These are phyloP conservation scores for Sardinella longiceps DNA, from an alignment of 2,797 vertebrate genomes.

Conservation along the genomic window DNA sequence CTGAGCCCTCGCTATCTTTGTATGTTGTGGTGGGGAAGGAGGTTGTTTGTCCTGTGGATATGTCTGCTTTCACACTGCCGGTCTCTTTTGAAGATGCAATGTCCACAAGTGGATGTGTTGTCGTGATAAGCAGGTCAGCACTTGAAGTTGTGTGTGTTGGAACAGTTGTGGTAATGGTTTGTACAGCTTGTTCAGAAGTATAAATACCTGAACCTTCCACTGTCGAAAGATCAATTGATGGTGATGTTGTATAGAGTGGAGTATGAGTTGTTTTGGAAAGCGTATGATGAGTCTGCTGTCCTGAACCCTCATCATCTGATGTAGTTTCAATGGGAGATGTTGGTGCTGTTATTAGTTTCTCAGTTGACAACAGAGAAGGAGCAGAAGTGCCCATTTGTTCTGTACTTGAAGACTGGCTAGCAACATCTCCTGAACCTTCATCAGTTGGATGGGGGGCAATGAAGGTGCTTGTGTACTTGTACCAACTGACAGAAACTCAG, in stretches of 20 bases:
- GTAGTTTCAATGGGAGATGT: too few species aligned
- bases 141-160: too few species aligned
- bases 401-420: not conserved
- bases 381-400: not conserved
- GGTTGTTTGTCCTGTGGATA: too few species aligned
- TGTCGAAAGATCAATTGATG: not conserved
- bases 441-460: not conserved
- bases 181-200: not conserved
- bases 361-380: too few species aligned
- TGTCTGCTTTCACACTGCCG: too few species aligned
- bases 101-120: too few species aligned
- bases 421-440: not conserved
- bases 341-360: too few species aligned
- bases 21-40: too few species aligned
- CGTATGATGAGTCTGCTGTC: not conserved
- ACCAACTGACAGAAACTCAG: not conserved
- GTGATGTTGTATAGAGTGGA: not conserved
- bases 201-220: constrained; percentile 28
- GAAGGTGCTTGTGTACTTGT: not conserved
- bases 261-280: not conserved
- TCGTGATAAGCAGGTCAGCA: too few species aligned
- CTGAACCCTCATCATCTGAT: too few species aligned
- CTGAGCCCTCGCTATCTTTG: too few species aligned
- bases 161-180: not conserved
- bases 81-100: too few species aligned